A percentile compares a stretch with the other conserved stretches of the same genome.
Evolutionary conservation across 1,140 invertebrate species (phyloP).

Genomic region (Pogonognathellus flavescens): DNA sequence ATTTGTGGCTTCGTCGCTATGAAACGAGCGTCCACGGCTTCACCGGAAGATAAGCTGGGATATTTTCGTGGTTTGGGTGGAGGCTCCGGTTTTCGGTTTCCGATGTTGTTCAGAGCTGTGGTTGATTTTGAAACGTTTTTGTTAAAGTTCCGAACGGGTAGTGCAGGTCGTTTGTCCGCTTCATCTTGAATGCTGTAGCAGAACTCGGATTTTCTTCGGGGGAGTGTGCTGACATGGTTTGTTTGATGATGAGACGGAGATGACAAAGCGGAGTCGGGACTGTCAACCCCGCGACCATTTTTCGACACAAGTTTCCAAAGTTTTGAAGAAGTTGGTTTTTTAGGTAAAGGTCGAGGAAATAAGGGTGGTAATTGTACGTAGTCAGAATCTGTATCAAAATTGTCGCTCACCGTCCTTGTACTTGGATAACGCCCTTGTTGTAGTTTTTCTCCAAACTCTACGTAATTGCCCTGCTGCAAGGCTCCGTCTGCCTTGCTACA

Average conservation of each 20-base stretch:
- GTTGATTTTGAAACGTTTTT: conserved; percentile 64
- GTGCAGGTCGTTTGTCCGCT: not conserved
- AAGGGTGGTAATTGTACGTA: conserved; percentile 87
- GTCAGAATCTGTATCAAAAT: conserved; percentile 88
- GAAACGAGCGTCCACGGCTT: conserved; percentile 68
- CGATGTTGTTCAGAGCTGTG: conserved; percentile 60
- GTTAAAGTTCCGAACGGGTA: not conserved
- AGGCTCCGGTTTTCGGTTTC: conserved; percentile 58
- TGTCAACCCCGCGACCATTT: not conserved
- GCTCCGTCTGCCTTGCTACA: not conserved
- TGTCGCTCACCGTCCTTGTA: conserved; percentile 82
- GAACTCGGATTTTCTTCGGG: conserved; percentile 53
- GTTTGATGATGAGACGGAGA: conserved; percentile 67
- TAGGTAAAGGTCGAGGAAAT: conserved; percentile 77
- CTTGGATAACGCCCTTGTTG: conserved; percentile 72
- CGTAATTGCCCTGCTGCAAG: conserved; percentile 52
- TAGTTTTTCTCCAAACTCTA: conserved; percentile 65
- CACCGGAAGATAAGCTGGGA: conserved; percentile 19
- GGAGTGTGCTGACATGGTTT: conserved; percentile 52
- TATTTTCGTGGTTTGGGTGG: conserved; percentile 64
- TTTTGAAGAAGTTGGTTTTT: conserved; percentile 57
- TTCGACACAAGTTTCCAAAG: conserved; percentile 63
- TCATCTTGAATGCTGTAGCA: conserved; percentile 1
- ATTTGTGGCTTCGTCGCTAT: conserved; percentile 68
- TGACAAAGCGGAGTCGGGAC: conserved; percentile 57